A percentile compares a stretch with the other conserved stretches of the same genome.
Conservation (phyloP, 2,113 vertebrate genomes). For the Thunnus maccoyii region DNA sequence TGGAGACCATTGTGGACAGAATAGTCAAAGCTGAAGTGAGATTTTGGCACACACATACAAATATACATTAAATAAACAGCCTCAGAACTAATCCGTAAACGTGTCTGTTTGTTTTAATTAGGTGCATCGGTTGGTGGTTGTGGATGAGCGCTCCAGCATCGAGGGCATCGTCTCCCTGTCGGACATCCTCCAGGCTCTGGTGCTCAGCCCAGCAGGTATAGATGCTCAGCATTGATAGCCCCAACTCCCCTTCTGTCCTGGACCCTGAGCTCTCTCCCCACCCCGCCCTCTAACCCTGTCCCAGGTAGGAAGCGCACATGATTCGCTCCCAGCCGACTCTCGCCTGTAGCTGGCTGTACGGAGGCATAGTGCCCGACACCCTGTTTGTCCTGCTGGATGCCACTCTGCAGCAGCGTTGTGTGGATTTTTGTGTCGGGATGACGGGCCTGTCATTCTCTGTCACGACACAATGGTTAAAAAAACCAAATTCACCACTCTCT, state of each 20-base stretch:
- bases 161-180: slow-evolving; percentile 98
- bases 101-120: slow-evolving; percentile 55
- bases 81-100: background rate
- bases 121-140: slow-evolving; percentile 98
- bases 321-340: slow-evolving; percentile 11
- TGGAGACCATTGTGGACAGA: slow-evolving; percentile 98
- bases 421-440: slow-evolving; percentile 6
- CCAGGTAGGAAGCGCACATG: slow-evolving; percentile 74
- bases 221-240: slow-evolving; percentile 78
- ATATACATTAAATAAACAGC: background rate
- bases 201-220: slow-evolving; percentile 97
- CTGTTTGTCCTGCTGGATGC: slow-evolving; percentile 49
- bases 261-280: slow-evolving; percentile 68
- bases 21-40: slow-evolving; percentile 98
- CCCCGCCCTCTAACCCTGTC: slow-evolving; percentile 60
- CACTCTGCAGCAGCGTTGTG: slow-evolving; percentile 33
- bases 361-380: slow-evolving; percentile 51
- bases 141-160: slow-evolving; percentile 93
- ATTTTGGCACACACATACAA: background rate
- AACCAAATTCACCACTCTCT: background rate
- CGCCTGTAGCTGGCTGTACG: slow-evolving; percentile 28
- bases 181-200: slow-evolving; percentile 96
- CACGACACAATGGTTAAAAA: background rate
- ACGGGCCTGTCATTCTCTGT: background rate
- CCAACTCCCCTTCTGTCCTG: slow-evolving; percentile 61